Conservation (phyloP, 2,797 vertebrate genomes). For the Poeciliopsis paucimaculata region DNA sequence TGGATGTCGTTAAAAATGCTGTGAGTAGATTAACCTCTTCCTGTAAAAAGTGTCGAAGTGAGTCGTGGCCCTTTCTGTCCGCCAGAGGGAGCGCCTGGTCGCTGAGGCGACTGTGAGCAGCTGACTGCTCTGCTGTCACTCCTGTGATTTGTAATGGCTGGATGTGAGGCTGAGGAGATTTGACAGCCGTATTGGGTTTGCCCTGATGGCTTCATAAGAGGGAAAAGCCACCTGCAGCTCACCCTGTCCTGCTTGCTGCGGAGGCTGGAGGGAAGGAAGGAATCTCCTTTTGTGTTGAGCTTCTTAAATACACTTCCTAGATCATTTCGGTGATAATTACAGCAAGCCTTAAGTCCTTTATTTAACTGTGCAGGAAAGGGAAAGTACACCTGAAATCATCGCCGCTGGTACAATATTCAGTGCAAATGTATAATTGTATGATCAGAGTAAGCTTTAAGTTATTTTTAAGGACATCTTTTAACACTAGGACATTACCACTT, state of each 20-base stretch:
- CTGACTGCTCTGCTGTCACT: neutral
- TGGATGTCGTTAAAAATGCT: constrained; percentile 81
- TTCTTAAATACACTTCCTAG: neutral
- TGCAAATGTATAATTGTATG: neutral
- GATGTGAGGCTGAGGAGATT: neutral
- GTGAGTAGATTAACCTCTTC: constrained; percentile 64
- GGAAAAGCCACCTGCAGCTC: neutral
- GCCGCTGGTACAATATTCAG: neutral
- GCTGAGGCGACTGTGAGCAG: constrained; percentile 12
- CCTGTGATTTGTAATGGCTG: neutral
- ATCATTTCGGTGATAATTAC: neutral
- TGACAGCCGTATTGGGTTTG: neutral
- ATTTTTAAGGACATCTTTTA: neutral
- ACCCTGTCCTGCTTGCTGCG: neutral
- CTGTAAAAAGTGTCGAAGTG: constrained; percentile 54
- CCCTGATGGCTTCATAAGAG: neutral
- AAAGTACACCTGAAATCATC: neutral
- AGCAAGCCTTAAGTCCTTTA: neutral
- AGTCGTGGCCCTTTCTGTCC: constrained; percentile 38
- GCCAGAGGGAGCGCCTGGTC: constrained; percentile 64
- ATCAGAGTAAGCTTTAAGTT: neutral
- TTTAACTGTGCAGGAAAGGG: neutral
- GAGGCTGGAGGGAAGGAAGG: neutral
- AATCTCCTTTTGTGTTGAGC: neutral
- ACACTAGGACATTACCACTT: too few species aligned